Evolutionary conservation across 1,140 invertebrate species (phyloP).

Genomic region (Gyrodactylus bullatarudis): DNA sequence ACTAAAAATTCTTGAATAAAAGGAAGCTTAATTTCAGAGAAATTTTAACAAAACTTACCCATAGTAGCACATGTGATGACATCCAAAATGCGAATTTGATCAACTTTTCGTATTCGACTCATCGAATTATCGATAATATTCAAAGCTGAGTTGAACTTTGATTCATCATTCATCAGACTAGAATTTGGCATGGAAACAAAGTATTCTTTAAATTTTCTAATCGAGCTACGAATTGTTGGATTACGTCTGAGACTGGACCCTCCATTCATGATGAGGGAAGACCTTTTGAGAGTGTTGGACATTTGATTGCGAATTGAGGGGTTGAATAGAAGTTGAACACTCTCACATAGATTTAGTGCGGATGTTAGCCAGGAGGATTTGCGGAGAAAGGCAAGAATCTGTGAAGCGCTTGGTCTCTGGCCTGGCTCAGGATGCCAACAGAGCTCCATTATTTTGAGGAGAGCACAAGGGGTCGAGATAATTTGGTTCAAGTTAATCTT

Average conservation of each 20-base stretch:
- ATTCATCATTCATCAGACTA: neutral
- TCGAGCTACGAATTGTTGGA: neutral
- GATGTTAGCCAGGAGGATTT: neutral
- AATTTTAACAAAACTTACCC: neutral
- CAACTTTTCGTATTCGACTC: neutral
- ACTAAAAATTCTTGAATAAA: too few relatives aligned
- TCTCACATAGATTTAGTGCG: too few relatives aligned
- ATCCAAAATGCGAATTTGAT: neutral
- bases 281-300: too few relatives aligned
- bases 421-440: slow-evolving; percentile 64
- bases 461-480: neutral
- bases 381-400: slow-evolving; percentile 37
- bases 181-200: neutral
- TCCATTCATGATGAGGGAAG: too few relatives aligned
- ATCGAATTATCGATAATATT: neutral
- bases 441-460: slow-evolving; percentile 38
- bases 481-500: slow-evolving; percentile 26
- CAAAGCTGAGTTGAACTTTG: neutral
- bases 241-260: neutral
- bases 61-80: neutral
- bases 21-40: too few relatives aligned
- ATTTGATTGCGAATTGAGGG: neutral
- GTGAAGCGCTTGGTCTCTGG: slow-evolving; percentile 52
- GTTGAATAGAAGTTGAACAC: neutral
- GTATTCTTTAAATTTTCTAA: neutral